Evolutionary conservation across 2,113 vertebrate genomes (phyloP), one percentile per base, ranked within the genome.

Genomic region (Nesoenas mayeri): DNA sequence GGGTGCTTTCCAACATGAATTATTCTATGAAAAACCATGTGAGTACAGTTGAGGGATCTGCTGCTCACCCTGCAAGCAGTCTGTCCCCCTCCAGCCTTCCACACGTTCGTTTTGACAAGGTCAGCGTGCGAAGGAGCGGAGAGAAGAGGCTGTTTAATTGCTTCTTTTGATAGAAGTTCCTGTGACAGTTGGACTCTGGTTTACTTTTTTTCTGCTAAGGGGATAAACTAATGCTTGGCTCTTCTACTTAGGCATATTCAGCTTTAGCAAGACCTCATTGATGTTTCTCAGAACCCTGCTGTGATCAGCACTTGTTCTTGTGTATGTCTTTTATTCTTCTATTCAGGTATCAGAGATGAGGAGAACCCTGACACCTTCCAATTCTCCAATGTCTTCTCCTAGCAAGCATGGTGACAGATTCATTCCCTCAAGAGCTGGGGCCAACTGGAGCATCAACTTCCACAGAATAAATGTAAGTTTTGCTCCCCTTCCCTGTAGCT

Each of bases 401-500:
- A 99, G 99, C 96, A 99, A 99, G 79, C 99, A 99, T 2, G 99
- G 99, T 1, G 99, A 99, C 97, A 98, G 99, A 56, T 99, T 99
- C 97, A 99, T 99, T 93, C 99, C 99, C 18, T 99, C 99, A 7
- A 98, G 99, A 88, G 99, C 99, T 0, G 99, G 99, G 11, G 99
- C 99, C 96, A 99, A 99, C 98, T 99, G 99, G 99, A 99, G 99
- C 74, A 99, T 99, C 88, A 99, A 99, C 93, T 99, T 99, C 96
- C 99, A 99, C 97, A 98, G 99, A 90, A 99, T 99, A 97, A 99
- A 99, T 62, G 99, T 99, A 95, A 98, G 98, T 94, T 64, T 85
- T 78, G 15, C 24, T 50, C 19, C 14, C 4, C 9, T 85, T 26
- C 91, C n/a, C 42, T 65, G 1, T 29, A 79, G 29, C 50, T 51